phyloP scores from a whole-genome alignment of 2,888 invertebrate species.

The Nomada hirtipes region DNA sequence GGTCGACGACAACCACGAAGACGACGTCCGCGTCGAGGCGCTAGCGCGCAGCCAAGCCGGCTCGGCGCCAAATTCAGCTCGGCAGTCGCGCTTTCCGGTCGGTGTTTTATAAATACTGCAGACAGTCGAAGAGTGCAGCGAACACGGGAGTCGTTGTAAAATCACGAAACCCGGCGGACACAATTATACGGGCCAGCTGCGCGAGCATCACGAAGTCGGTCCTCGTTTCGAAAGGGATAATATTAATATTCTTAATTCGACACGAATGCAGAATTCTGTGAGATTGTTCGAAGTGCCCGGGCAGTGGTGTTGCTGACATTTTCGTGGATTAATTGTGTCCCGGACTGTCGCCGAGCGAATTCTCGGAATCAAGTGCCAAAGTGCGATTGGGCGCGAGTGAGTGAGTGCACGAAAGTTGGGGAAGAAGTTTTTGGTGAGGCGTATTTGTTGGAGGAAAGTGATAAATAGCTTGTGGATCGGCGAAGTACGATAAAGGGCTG shows the following conservation, averaged over 20 bases:
- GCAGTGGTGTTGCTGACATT: slow-evolving; percentile 33
- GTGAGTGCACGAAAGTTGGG: slow-evolving; percentile 28
- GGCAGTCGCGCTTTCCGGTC: slow-evolving; percentile 82
- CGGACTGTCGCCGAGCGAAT: slow-evolving; percentile 30
- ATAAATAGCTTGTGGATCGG: slow-evolving; percentile 19
- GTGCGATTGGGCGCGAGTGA: slow-evolving; percentile 19
- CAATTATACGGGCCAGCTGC: slow-evolving; percentile 16
- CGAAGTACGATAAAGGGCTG: slow-evolving; percentile 17
- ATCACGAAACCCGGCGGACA: slow-evolving; percentile 58
- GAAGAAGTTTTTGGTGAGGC: slow-evolving; percentile 3
- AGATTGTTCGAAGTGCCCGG: background rate
- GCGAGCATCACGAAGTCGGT: background rate
- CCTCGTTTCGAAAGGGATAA: background rate
- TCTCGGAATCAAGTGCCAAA: slow-evolving; percentile 45
- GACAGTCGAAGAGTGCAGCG: slow-evolving; percentile 79
- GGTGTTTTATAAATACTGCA: slow-evolving; percentile 84
- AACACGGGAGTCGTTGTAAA: slow-evolving; percentile 68
- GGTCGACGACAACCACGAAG: slow-evolving; percentile 39
- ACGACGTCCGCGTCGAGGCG: slow-evolving; percentile 68
- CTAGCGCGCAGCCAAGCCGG: slow-evolving; percentile 79
- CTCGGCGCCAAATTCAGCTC: slow-evolving; percentile 83
- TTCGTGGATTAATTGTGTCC: slow-evolving; percentile 48
- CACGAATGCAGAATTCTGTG: background rate
- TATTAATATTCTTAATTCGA: too few species aligned
- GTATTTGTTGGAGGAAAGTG: slow-evolving; percentile 14